Base-by-base conservation (phyloP, 2,888 invertebrate species). In the Artemia sinica region DNA sequence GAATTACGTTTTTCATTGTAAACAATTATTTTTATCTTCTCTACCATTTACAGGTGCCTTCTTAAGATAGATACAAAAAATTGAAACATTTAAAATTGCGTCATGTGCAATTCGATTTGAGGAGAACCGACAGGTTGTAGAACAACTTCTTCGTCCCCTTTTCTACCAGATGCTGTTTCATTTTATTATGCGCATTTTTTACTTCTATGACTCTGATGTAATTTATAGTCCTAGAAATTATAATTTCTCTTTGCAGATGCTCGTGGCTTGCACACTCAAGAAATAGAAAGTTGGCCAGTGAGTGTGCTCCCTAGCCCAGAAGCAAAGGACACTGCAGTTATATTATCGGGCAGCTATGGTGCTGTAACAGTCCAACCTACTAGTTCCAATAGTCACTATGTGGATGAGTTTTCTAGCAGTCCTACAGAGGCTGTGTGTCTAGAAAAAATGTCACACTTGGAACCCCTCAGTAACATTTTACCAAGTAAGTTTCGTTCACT, bases 291-390 rank as follows among this genome's bases (percentile, higher is more conserved):
- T 28, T 28, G 14, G 63, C 14, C 28, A 58, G 28, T 58, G 63
- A 58, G 63, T 28, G 63, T 10, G n/a, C 63, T 58, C 10, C 63
- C 63, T 58, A 58, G 63, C 10, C 63, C 63, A 18, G 63, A 58
- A 10, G 63, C 9, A 58, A 58, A 58, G 63, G 63, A 58, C 63
- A 58, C 63, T 18, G 63, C 63, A n/a, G 63, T 58, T 28, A 58
- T 58, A 28, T 9, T 58, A 10, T 58, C 63, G 8, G 28, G 28
- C 14, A 28, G 63, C 63, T 58, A 58, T 28, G 63, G 63, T 28
- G 28, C 63, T 1, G 63, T 58, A 18, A 58, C 14, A 58, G 63
- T 58, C 28, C 63, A 58, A 28, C 63, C 63, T 28, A 58, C 63
- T 18, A 58, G 12, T 58, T 58, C 63, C 11, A 58, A 28, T 18